Evolutionary conservation across 2,113 vertebrate species (phyloP).

Genomic region (Acrocephalus kingi): DNA sequence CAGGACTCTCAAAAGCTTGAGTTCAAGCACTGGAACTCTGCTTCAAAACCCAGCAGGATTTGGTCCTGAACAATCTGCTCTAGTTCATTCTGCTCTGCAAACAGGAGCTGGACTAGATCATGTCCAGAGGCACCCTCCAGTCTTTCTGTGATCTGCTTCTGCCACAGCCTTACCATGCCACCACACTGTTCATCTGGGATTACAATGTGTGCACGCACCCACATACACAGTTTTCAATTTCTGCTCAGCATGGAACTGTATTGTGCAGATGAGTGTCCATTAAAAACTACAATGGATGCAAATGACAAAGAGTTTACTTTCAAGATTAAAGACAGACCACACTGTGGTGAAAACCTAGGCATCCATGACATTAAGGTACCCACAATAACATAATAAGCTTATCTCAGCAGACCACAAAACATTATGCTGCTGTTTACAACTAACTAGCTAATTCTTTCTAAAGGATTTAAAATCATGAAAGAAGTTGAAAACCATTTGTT

Average conservation of each 20-base stretch:
- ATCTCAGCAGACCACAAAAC: not conserved
- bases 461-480: not conserved
- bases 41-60: not conserved
- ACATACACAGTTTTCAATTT: not conserved
- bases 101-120: not conserved
- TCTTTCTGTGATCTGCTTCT: not conserved
- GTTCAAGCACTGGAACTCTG: not conserved
- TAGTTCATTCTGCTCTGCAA: not conserved
- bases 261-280: not conserved
- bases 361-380: not conserved
- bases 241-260: not conserved
- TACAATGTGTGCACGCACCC: rapidly evolving
- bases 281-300: not conserved
- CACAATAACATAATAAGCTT: not conserved
- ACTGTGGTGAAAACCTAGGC: not conserved
- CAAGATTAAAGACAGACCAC: not conserved
- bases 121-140: not conserved
- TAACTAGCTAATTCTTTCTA: not conserved
- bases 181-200: not conserved
- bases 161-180: not conserved
- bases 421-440: not conserved
- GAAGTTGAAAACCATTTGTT: not conserved
- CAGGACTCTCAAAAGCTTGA: not conserved
- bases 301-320: not conserved
- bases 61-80: not conserved